Evolutionary conservation across 2,797 vertebrate genomes (phyloP), one percentile per base, ranked within the genome.

Genomic region (Hydrophis major): DNA sequence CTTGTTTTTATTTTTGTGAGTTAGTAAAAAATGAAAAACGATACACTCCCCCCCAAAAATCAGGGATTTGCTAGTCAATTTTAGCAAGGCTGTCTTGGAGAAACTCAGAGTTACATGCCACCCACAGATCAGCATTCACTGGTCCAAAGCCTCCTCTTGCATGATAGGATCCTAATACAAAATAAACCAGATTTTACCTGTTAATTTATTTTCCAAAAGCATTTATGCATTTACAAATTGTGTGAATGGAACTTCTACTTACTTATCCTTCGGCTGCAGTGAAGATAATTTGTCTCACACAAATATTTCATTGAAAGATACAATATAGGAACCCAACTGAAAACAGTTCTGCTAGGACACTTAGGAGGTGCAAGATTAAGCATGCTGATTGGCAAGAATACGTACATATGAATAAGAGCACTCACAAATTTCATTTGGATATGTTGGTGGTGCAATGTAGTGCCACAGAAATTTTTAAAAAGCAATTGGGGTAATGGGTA

Each of bases 291-390:
- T 95, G 18, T 32, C 74, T 78, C 92, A 88, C 59, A 94, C 90
- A 93, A 53, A 93, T 93, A 16, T 86, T 89, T 88, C 90, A 93
- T 92, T 94, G 16, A 56, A 57, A 57, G 95, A 92, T 93, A 18
- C 94, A 69, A 69, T 93, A 94, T 93, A 93, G 90, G 90, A 86
- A 92, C 61, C 89, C 18, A 59, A 53, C 94, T 50, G 91, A 94
- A 95, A 95, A 69, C 27, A 4, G 22, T 53, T 32, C 8, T 20
- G 11, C 63, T 66, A 8, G 69, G 55, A 20, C 16, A 28, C 28
- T 32, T 37, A 3, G 20, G 57, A n/a, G 86, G 47, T 50, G 42
- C 27, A 22, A 86, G 42, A 22, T 50, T 37, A 57, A 61, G 25
- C 0, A 14, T 2, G 27, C 20, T 25, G 37, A 60, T 61, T 6